Conservation (phyloP, 2,888 invertebrate genomes). For the Helleia helle region DNA sequence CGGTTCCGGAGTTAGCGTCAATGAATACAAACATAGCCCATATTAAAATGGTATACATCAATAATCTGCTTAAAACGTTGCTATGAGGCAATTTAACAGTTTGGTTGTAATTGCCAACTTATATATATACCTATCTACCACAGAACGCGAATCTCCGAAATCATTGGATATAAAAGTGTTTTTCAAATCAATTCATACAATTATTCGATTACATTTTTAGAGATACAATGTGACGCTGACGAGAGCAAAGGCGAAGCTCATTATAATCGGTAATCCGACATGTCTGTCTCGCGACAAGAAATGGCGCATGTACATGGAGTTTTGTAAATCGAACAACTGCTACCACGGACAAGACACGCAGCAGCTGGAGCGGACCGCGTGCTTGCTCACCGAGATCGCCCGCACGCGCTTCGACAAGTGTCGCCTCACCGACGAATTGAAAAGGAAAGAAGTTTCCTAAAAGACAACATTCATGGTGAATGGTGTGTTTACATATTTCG, state of each 20-base stretch:
- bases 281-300: constrained; percentile 40
- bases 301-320: constrained; percentile 52
- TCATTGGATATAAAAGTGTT: too few species aligned
- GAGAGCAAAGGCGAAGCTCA: constrained; percentile 78
- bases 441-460: constrained; percentile 11
- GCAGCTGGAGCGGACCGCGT: constrained; percentile 32
- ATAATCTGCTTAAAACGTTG: too few species aligned
- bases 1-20: too few species aligned
- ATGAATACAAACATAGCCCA: too few species aligned
- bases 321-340: constrained; percentile 35
- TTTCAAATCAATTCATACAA: too few species aligned
- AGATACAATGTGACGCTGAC: constrained; percentile 83
- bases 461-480: too few species aligned
- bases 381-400: constrained; percentile 33
- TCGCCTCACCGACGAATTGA: constrained; percentile 28
- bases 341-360: constrained; percentile 45
- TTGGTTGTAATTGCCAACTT: too few species aligned
- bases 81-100: too few species aligned
- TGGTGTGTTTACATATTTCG: too few species aligned
- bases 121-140: too few species aligned
- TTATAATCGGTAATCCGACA: constrained; percentile 67
- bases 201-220: constrained; percentile 38
- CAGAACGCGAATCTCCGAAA: too few species aligned
- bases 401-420: constrained; percentile 31
- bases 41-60: too few species aligned